Conservation (phyloP, 92 coral and sea anemone species). For the Epizoanthus rinbou region DNA sequence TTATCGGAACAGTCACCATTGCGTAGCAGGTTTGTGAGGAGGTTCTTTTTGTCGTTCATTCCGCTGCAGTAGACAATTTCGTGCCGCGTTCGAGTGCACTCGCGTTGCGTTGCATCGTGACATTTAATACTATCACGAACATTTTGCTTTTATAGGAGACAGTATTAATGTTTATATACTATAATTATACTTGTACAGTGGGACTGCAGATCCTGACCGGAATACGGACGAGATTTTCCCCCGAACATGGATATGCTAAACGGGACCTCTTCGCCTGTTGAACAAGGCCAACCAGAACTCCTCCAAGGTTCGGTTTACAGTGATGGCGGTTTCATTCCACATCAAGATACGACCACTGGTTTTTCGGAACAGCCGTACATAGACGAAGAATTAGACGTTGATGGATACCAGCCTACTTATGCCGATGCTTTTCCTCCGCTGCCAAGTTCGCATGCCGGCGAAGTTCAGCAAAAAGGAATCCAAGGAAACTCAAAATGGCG, state of each 20-base stretch:
- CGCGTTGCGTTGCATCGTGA: not conserved
- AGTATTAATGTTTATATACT: constrained; percentile 26
- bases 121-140: not conserved
- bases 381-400: constrained; percentile 72
- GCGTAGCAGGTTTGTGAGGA: constrained; percentile 74
- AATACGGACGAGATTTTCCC: constrained; percentile 90
- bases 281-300: constrained; percentile 67
- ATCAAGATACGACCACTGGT: constrained; percentile 52
- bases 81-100: constrained; percentile 22
- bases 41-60: not conserved
- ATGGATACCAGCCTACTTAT: constrained; percentile 97
- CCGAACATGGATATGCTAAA: constrained; percentile 83
- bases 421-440: constrained; percentile 99
- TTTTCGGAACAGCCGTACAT: constrained; percentile 56
- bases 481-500: constrained; percentile 78
- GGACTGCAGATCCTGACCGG: constrained; percentile 99
- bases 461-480: constrained; percentile 66
- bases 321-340: constrained; percentile 75
- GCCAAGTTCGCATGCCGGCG: constrained; percentile 82
- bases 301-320: constrained; percentile 75
- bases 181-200: constrained; percentile 66
- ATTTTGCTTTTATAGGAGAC: not conserved
- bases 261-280: constrained; percentile 69
- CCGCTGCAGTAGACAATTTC: not conserved
- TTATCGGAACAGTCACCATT: constrained; percentile 96